Evolutionary conservation across 2,113 vertebrate genomes (phyloP).

Genomic region (pig (Sus scrofa)): T2T-Sscrofa CM000815.6:128661501-128662000

Average conservation of each 20-base stretch:
- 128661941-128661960: neutral
- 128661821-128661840: neutral
- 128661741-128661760: neutral
- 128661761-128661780: neutral
- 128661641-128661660: neutral
- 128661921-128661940: neutral
- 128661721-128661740: neutral
- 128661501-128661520: neutral
- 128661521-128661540: neutral
- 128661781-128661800: neutral
- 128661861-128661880: neutral
- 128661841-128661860: neutral
- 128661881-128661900: neutral
- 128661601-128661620: neutral
- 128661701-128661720: neutral
- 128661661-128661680: neutral
- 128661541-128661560: neutral
- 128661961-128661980: neutral
- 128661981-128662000: neutral
- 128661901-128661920: constrained; percentile 41
- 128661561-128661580: neutral
- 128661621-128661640: neutral
- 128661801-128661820: neutral
- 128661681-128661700: neutral
- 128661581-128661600: neutral